Percentiles rank a stretch among this genome's conserved stretches.
Conservation (phyloP, 2,888 invertebrate genomes). For the Diarsia brunnea region DNA sequence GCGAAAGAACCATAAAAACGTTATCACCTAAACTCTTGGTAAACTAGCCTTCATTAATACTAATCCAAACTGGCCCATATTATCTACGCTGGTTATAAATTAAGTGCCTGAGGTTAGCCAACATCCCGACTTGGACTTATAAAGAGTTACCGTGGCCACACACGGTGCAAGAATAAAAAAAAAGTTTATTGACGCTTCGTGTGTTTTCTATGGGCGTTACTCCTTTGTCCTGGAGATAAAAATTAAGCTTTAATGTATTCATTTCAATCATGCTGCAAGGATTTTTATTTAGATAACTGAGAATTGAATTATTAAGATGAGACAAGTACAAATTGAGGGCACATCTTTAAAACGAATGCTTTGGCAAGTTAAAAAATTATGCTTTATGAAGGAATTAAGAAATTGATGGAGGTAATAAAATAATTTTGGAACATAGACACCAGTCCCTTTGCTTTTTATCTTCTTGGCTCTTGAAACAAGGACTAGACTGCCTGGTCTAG, state of each 20-base stretch:
- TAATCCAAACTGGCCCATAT: conserved; percentile 78
- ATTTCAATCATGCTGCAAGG: conserved; percentile 60
- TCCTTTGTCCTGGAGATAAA: conserved; percentile 65
- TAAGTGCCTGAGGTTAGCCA: conserved; percentile 78
- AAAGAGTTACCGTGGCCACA: conserved; percentile 79
- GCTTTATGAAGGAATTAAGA: background rate
- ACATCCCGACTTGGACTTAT: conserved; percentile 76
- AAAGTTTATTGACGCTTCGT: conserved; percentile 65
- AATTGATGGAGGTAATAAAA: background rate
- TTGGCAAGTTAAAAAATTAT: conserved; percentile 22
- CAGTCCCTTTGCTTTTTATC: background rate
- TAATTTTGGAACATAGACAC: background rate
- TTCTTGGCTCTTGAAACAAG: too few relatives aligned
- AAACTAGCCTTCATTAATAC: conserved; percentile 75
- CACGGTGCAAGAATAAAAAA: conserved; percentile 74
- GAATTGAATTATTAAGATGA: conserved; percentile 60
- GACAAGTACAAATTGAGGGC: conserved; percentile 40
- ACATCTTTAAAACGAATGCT: conserved; percentile 14
- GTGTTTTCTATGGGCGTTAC: conserved; percentile 63
- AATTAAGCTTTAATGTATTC: conserved; percentile 63
- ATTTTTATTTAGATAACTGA: conserved; percentile 62
- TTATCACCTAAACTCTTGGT: conserved; percentile 71
- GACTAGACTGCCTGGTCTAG: too few relatives aligned
- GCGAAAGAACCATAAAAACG: conserved; percentile 62
- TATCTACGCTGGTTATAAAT: conserved; percentile 82